Percentiles rank a stretch among this genome's conserved stretches.
Evolutionary conservation across 2,113 vertebrate species (phyloP).

Genomic region (Benitochromis conjunctus): DNA sequence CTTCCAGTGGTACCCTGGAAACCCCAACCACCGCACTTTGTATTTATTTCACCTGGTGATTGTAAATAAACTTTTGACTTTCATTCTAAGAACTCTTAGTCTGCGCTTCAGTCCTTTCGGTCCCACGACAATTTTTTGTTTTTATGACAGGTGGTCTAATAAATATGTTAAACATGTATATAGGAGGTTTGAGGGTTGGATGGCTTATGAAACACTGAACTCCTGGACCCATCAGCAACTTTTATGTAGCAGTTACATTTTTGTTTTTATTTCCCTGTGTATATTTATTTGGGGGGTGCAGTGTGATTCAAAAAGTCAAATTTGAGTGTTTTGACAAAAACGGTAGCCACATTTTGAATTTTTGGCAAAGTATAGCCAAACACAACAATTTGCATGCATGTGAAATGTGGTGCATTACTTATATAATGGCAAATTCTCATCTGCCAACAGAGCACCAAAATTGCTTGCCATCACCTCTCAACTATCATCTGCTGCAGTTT

Average conservation of each 20-base stretch:
- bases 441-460: not conserved
- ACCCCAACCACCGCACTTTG: not conserved
- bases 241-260: not conserved
- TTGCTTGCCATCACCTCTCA: constrained; percentile 23
- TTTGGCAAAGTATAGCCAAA: not conserved
- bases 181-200: no score
- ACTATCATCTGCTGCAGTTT: constrained; percentile 48
- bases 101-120: not conserved
- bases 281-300: no score
- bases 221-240: not conserved
- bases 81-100: not conserved
- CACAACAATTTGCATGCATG: not conserved
- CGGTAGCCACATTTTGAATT: not conserved
- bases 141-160: not conserved
- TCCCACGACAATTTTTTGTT: not conserved
- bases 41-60: not conserved
- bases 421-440: not conserved
- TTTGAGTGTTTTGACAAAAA: not conserved
- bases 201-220: not conserved
- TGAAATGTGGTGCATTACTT: not conserved
- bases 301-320: not conserved
- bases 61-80: not conserved
- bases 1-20: not conserved
- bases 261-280: not conserved
- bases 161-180: not conserved